phyloP scores from a whole-genome alignment of 2,888 invertebrate genomes.

The Apamea sordens region DNA sequence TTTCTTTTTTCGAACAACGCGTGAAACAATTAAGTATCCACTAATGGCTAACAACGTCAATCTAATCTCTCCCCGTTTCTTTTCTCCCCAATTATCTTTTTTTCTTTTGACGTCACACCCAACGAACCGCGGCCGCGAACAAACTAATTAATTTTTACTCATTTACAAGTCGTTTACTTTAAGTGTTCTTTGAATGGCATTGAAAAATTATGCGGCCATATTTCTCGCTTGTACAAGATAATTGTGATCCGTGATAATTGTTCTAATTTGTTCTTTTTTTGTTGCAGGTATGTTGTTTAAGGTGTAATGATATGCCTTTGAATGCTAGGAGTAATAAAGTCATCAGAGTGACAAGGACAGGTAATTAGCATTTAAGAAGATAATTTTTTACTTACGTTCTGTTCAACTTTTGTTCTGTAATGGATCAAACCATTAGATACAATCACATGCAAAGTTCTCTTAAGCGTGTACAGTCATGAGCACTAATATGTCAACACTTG shows the following conservation, averaged over 20 bases:
- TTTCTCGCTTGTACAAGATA: constrained; percentile 59
- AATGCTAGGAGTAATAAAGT: constrained; percentile 20
- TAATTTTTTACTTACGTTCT: constrained; percentile 4
- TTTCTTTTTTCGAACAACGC: constrained; percentile 57
- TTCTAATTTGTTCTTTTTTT: constrained; percentile 62
- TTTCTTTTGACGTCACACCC: constrained; percentile 72
- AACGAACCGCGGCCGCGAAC: constrained; percentile 72
- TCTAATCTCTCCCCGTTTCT: constrained; percentile 73
- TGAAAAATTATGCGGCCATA: constrained; percentile 69
- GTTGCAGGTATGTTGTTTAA: constrained; percentile 69
- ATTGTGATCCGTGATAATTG: constrained; percentile 58
- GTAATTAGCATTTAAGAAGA: constrained; percentile 36
- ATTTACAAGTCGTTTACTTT: constrained; percentile 81
- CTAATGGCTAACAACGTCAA: constrained; percentile 75
- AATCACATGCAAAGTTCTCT: neutral
- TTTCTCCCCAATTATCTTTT: constrained; percentile 80
- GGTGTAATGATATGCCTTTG: constrained; percentile 32
- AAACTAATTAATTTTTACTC: constrained; percentile 85
- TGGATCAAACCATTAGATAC: neutral
- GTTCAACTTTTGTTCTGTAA: neutral
- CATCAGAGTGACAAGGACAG: constrained; percentile 33
- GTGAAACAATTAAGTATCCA: constrained; percentile 68
- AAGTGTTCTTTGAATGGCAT: constrained; percentile 64
- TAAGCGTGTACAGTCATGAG: neutral
- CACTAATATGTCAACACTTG: no score